Conservation (phyloP, 2,113 vertebrate genomes). For the Jacana jacana region DNA sequence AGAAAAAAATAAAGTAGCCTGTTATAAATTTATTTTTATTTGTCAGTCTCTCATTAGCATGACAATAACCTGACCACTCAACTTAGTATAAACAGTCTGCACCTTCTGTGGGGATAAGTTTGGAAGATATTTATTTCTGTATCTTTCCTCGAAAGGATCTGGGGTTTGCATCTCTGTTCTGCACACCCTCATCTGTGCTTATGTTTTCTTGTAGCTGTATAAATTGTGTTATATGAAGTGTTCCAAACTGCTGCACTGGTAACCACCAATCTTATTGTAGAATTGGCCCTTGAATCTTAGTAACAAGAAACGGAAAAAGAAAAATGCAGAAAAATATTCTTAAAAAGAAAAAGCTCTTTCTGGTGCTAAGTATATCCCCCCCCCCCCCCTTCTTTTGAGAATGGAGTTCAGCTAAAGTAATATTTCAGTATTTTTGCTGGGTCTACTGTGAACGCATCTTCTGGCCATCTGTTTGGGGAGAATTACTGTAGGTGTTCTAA, state of each 20-base stretch:
- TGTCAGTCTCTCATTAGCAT: background rate
- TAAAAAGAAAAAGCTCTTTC: background rate
- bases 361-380: background rate
- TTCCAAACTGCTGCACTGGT: background rate
- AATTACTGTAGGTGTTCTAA: background rate
- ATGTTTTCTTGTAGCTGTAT: background rate
- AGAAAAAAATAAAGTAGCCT: background rate
- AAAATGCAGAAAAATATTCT: background rate
- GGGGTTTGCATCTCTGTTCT: background rate
- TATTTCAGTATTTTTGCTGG: background rate
- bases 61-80: background rate
- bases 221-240: background rate
- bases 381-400: background rate
- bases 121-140: background rate
- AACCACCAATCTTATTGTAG: background rate
- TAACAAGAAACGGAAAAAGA: background rate
- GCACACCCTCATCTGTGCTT: background rate
- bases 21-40: background rate
- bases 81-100: background rate
- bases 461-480: background rate
- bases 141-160: background rate
- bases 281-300: background rate
- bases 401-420: background rate
- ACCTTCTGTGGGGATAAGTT: background rate
- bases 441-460: background rate